phyloP scores from a whole-genome alignment of 2,888 invertebrate species.

The Drosophila hamatofila region DNA sequence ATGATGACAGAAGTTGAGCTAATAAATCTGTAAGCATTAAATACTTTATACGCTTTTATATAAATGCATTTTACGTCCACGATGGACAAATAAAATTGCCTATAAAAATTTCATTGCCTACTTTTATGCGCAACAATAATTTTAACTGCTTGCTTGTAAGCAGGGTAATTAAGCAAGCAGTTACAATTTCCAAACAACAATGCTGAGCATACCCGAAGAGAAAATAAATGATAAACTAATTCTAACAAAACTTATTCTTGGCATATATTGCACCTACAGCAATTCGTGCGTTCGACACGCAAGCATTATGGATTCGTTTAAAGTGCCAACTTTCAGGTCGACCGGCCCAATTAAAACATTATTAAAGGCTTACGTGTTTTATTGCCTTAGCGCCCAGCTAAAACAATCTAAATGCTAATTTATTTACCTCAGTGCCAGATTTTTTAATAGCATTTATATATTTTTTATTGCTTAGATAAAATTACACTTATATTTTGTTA shows the following conservation, averaged over 20 bases:
- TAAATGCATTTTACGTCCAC: background rate
- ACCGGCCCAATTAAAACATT: background rate
- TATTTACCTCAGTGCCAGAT: background rate
- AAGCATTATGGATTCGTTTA: background rate
- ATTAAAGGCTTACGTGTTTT: conserved; percentile 8
- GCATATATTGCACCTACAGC: background rate
- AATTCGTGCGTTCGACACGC: background rate
- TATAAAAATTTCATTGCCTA: conserved; percentile 10
- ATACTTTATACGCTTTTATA: background rate
- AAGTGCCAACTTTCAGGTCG: background rate
- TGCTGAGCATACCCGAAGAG: background rate
- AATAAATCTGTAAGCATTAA: background rate
- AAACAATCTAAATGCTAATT: conserved; percentile 11
- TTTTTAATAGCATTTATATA: conserved; percentile 15
- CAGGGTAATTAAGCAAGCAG: conserved; percentile 1
- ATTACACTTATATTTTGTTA: conserved; percentile 16
- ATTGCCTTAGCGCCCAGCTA: conserved; percentile 1
- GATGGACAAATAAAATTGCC: background rate
- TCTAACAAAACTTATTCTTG: no score
- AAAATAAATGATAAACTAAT: background rate
- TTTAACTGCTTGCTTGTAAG: conserved; percentile 1
- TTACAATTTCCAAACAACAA: background rate
- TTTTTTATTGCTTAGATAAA: conserved; percentile 15
- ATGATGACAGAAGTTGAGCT: background rate
- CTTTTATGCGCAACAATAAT: conserved; percentile 11